Conservation (phyloP, 2,797 vertebrate genomes). For the Somateria mollissima region DNA sequence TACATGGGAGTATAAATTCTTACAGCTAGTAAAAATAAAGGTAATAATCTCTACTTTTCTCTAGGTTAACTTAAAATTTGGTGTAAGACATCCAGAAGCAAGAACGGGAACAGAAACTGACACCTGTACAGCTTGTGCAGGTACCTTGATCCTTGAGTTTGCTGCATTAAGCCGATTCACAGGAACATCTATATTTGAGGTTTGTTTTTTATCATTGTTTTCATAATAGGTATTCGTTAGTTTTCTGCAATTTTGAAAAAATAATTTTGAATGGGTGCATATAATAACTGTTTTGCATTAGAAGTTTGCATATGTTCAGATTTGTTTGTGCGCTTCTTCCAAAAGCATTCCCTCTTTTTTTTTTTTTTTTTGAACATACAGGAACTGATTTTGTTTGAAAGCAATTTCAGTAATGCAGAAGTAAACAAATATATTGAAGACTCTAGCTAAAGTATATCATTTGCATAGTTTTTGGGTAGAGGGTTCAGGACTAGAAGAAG, state of each 20-base stretch:
- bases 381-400: background rate
- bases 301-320: background rate
- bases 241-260: background rate
- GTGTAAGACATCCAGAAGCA: constrained; percentile 92
- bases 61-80: constrained; percentile 95
- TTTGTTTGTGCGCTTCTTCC: background rate
- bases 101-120: constrained; percentile 97
- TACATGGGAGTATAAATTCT: background rate
- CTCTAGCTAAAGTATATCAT: background rate
- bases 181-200: constrained; percentile 96
- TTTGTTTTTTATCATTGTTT: constrained; percentile 68
- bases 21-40: background rate
- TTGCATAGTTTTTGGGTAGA: background rate
- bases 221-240: background rate
- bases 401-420: background rate
- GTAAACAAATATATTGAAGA: background rate
- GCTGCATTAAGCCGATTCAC: constrained; percentile 97
- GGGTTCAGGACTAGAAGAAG: background rate
- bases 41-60: background rate
- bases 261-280: background rate
- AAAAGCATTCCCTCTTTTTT: background rate
- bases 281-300: background rate
- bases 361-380: background rate
- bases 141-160: constrained; percentile 98
- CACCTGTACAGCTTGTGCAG: constrained; percentile 97